Evolutionary conservation across 2,113 vertebrate species (phyloP), one percentile per base, ranked within the genome.

Genomic region (Eupsittula cactorum): DNA sequence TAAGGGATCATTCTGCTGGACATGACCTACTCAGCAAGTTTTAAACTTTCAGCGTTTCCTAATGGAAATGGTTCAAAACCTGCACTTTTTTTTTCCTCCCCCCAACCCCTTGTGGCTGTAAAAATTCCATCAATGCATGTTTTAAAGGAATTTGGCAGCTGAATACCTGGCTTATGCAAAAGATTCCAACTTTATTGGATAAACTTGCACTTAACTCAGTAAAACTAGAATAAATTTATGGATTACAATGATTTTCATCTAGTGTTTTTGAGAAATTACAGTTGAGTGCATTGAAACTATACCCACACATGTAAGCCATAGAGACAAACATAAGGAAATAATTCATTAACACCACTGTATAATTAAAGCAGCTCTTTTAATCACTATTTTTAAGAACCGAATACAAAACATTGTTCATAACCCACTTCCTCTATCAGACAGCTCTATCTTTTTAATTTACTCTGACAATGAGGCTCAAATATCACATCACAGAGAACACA

Each of bases 341-440:
- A 95, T 88, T 86, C 88, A 94, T 95, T 96, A 95, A 68, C 75
- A 86, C 52, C 24, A 53, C 33, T 50, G 15, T 23, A 41, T 95
- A 95, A 95, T 95, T 94, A 95, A 87, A 91, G 70, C 41, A 69
- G 83, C 86, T 88, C 70, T 89, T 91, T 81, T 82, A 95, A 91
- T 91, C 57, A 74, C 77, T 76, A 2, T 89, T 93, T 96, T 95
- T 86, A 96, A 91, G 78, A 84, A 42, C 55, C 20, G 39, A 85
- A 92, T 49, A 89, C 60, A 93, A 89, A 86, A 73, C 69, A 71
- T 42, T 46, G 71, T 44, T 88, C 60, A 71, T 60, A 94, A 57
- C 68, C 88, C 92, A 94, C 80, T 95, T 95, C 92, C 94, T 92
- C 75, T 94, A 82, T 96, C 91, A 91, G 27, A 46, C 67, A 89